phyloP scores from a whole-genome alignment of 2,888 invertebrate genomes.

The Ophraella communa region DNA sequence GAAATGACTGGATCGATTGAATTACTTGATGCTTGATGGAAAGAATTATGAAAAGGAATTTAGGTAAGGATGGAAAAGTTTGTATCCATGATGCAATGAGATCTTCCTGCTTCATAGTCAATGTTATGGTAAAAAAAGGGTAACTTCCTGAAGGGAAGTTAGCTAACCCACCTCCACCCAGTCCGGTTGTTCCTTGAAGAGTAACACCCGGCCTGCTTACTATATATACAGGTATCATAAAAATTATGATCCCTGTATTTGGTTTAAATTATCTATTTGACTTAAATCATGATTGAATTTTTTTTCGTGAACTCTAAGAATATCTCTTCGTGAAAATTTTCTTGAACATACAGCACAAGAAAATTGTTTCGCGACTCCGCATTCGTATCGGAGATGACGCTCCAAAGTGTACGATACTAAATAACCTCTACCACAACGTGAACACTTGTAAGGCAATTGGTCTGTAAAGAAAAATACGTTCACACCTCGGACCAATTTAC shows the following conservation, averaged over 20 bases:
- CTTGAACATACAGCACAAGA: conserved; percentile 60
- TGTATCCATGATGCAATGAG: neutral
- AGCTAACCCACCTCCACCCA: conserved; percentile 54
- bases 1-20: neutral
- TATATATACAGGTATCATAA: conserved; percentile 27
- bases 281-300: conserved; percentile 44
- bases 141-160: conserved; percentile 16
- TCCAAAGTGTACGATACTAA: conserved; percentile 59
- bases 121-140: neutral
- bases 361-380: conserved; percentile 58
- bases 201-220: conserved; percentile 52
- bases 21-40: too few relatives aligned
- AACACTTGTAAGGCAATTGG: conserved; percentile 59
- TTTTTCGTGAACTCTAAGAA: conserved; percentile 53
- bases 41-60: too few relatives aligned
- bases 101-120: neutral
- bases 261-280: conserved; percentile 24
- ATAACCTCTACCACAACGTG: conserved; percentile 66
- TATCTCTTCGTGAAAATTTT: conserved; percentile 51
- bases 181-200: conserved; percentile 45
- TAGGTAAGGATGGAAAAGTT: too few relatives aligned
- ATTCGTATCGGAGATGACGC: conserved; percentile 52
- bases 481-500: conserved; percentile 26
- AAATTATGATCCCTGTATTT: conserved; percentile 29
- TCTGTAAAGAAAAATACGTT: conserved; percentile 49